Conservation (phyloP, 2,113 vertebrate genomes). For the Pollimyrus isidori region DNA sequence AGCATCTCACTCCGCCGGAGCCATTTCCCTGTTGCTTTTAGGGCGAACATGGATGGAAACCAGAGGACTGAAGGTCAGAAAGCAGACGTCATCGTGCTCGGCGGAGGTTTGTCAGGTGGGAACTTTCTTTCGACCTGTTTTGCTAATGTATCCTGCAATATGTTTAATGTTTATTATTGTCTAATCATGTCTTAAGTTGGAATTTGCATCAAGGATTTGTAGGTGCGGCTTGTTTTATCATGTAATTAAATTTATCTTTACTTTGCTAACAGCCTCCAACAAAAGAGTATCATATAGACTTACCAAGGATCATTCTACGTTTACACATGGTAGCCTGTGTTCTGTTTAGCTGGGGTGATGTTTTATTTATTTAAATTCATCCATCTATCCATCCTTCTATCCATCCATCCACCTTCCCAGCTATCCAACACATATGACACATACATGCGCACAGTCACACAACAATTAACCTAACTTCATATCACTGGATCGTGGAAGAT, state of each 20-base stretch:
- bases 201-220: background rate
- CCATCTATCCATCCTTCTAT: background rate
- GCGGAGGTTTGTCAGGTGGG: constrained; percentile 21
- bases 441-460: background rate
- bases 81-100: constrained; percentile 17
- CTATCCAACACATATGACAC: background rate
- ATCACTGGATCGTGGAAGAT: background rate
- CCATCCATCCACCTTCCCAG: background rate
- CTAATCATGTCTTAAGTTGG: background rate
- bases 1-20: background rate
- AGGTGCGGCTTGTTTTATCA: background rate
- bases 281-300: background rate
- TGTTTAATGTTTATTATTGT: background rate
- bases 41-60: constrained; percentile 9
- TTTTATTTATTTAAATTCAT: background rate
- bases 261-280: background rate
- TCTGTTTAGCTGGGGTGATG: background rate
- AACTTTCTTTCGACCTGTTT: background rate
- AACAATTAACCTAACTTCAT: background rate
- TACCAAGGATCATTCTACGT: background rate
- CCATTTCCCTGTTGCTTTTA: background rate
- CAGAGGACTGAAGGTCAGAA: constrained; percentile 2
- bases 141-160: background rate
- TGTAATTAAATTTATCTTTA: background rate
- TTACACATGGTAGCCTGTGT: background rate